Evolutionary conservation across 2,113 vertebrate genomes (phyloP).

Genomic region (Myanophis thanlyinensis): DNA sequence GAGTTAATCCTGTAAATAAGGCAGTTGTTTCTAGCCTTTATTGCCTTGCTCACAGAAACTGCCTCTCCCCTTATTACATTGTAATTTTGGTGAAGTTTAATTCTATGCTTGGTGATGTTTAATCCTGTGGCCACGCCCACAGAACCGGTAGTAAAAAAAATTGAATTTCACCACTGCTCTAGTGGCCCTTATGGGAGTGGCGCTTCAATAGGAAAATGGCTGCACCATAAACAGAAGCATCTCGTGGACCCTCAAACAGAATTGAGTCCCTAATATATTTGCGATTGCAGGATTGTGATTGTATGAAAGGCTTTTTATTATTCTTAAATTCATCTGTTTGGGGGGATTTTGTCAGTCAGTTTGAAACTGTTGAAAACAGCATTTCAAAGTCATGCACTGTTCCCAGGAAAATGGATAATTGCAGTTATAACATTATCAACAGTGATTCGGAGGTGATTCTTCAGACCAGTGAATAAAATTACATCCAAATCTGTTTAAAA

Average conservation of each 20-base stretch:
- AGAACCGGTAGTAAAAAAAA: no score
- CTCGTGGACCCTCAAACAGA: neutral
- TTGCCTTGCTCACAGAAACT: no score
- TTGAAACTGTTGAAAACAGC: neutral
- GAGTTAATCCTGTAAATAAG: no score
- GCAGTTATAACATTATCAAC: neutral
- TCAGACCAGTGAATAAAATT: neutral
- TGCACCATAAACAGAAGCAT: neutral
- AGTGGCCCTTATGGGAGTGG: neutral
- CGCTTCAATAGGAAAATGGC: neutral
- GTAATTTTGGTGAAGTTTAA: no score
- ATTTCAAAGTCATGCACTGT: neutral
- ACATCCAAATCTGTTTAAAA: neutral
- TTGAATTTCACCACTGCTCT: no score
- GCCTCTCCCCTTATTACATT: no score
- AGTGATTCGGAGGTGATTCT: neutral
- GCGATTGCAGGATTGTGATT: neutral
- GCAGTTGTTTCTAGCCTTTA: no score
- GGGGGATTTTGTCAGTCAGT: neutral
- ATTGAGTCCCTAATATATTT: neutral
- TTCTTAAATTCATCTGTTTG: neutral
- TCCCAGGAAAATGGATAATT: neutral
- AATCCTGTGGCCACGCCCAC: no score
- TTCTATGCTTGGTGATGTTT: no score
- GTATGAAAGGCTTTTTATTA: neutral